A percentile compares a stretch with the other conserved stretches of the same genome.
phyloP scores from a whole-genome alignment of 1,140 invertebrate species.

The Orius insidiosus region DNA sequence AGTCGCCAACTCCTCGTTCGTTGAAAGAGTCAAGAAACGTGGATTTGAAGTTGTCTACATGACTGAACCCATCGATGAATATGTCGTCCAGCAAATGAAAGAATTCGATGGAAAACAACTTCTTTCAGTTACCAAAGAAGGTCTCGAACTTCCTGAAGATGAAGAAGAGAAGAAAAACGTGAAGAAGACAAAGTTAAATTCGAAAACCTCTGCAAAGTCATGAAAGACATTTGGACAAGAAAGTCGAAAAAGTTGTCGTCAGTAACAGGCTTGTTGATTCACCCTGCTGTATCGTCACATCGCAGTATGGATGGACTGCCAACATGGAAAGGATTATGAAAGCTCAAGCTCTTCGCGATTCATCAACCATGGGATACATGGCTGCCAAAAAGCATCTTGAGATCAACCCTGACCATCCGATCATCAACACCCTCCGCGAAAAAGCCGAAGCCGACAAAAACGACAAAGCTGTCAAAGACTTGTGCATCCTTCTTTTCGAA shows the following conservation, averaged over 20 bases:
- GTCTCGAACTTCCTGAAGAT: slow-evolving; percentile 87
- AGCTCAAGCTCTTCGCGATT: slow-evolving; percentile 85
- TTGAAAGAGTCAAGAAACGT: slow-evolving; percentile 91
- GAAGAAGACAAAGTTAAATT: slow-evolving; percentile 91
- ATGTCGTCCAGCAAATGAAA: slow-evolving; percentile 94
- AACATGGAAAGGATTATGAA: slow-evolving; percentile 99
- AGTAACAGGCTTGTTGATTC: slow-evolving; percentile 88
- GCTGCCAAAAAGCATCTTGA: slow-evolving; percentile 91
- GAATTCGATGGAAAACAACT: slow-evolving; percentile 93
- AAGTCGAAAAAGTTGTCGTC: slow-evolving; percentile 92
- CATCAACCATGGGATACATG: slow-evolving; percentile 97
- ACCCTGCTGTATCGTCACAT: slow-evolving; percentile 97
- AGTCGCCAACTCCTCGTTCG: slow-evolving; percentile 93
- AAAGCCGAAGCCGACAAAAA: slow-evolving; percentile 92
- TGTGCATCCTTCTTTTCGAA: slow-evolving; percentile 82
- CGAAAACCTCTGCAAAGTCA: slow-evolving; percentile 89
- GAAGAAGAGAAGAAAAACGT: slow-evolving; percentile 90
- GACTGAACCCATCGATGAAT: slow-evolving; percentile 98
- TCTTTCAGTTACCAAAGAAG: slow-evolving; percentile 95
- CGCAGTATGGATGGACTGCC: slow-evolving; percentile 97
- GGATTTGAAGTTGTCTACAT: slow-evolving; percentile 98
- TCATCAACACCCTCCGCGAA: slow-evolving; percentile 74
- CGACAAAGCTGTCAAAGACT: slow-evolving; percentile 90
- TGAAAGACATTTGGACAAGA: slow-evolving; percentile 97
- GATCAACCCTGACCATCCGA: slow-evolving; percentile 93